Percentiles rank a stretch among this genome's conserved stretches.
These are phyloP conservation scores for Drosophila tani DNA, from an alignment of 1,140 invertebrate genomes.

Conservation along the genomic window DNA sequence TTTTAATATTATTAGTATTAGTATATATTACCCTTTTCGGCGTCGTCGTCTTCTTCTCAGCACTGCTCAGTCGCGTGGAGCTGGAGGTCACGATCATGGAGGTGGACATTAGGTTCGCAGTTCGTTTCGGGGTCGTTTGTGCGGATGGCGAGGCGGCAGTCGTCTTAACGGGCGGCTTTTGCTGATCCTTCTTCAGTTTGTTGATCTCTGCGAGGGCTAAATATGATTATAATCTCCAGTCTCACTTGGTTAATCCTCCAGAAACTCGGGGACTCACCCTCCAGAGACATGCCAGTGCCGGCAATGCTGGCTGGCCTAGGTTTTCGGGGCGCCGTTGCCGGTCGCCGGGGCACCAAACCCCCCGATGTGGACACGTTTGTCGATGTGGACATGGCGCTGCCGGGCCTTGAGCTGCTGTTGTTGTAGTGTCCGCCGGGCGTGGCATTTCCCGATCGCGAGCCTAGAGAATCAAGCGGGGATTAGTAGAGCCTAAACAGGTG, in stretches of 20 bases:
- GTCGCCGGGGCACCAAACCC: conserved; percentile 69
- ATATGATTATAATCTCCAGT: not conserved
- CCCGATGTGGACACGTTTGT: conserved; percentile 83
- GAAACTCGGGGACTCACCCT: conserved; percentile 66
- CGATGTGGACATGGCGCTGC: conserved; percentile 90
- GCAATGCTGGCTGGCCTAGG: conserved; percentile 93
- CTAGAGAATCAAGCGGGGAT: conserved; percentile 44
- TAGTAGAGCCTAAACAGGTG: conserved; percentile 13
- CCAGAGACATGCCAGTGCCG: conserved; percentile 90
- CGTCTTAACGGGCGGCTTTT: conserved; percentile 77
- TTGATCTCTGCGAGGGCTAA: conserved; percentile 65
- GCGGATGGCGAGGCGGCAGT: conserved; percentile 73
- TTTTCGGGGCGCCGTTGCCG: conserved; percentile 71
- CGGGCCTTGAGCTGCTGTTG: conserved; percentile 90
- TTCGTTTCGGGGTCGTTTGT: conserved; percentile 84
- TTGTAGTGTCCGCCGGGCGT: conserved; percentile 87
- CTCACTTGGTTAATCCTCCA: not conserved
- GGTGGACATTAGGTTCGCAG: conserved; percentile 82
- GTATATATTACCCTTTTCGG: conserved; percentile 85
- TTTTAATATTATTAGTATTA: too few relatives aligned
- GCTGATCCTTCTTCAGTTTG: conserved; percentile 78
- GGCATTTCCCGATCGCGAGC: conserved; percentile 88
- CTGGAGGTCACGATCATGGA: conserved; percentile 82
- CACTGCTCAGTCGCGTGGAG: conserved; percentile 82
- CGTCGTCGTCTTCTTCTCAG: conserved; percentile 86